phyloP scores from a whole-genome alignment of 1,140 invertebrate species.

The Heliconius eleuchia region DNA sequence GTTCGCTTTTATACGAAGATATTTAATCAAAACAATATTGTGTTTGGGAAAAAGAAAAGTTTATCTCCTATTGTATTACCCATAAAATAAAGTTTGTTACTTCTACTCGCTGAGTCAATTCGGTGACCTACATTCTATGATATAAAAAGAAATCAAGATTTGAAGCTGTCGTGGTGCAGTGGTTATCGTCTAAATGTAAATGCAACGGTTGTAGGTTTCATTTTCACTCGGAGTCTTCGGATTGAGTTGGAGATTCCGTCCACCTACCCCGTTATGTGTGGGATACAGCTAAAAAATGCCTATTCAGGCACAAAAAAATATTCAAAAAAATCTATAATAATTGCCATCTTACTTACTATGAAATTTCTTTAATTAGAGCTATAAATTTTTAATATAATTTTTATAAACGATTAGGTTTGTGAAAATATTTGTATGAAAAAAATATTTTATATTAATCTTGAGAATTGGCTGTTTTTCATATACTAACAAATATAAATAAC shows the following conservation, averaged over 20 bases:
- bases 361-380: not conserved
- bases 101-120: not conserved
- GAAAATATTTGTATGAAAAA: not conserved
- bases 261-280: no score
- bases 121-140: not conserved
- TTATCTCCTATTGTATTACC: not conserved
- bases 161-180: no score
- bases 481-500: no score
- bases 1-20: not conserved
- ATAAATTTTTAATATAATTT: not conserved
- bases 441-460: not conserved
- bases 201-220: no score
- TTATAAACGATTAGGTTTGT: not conserved
- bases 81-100: conserved; percentile 3
- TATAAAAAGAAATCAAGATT: not conserved
- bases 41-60: conserved; percentile 1
- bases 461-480: no score
- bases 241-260: no score
- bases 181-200: no score
- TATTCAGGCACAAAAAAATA: not conserved
- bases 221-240: no score
- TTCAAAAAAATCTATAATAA: not conserved
- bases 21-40: conserved; percentile 9
- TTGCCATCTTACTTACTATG: not conserved
- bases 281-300: no score